Base-by-base conservation (phyloP, 2,797 vertebrate species). In the Emydoidea blandingii region DNA sequence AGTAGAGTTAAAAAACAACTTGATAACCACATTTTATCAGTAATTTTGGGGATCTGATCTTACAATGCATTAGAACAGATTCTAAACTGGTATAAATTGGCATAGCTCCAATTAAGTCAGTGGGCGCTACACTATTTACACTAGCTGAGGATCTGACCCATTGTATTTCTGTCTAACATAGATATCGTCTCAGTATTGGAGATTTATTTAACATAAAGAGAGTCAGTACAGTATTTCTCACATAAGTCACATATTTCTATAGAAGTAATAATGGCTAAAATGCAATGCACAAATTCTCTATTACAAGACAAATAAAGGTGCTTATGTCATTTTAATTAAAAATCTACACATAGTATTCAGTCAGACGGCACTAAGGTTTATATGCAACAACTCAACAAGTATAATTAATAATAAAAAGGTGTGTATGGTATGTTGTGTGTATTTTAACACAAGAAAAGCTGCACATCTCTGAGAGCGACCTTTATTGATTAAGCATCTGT, bases 351-450 rank as follows among this genome's bases (percentile, higher is more conserved):
- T 18, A 10, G 0, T 84, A 88, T 93, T 87, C 41, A 68, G 54
- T 53, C 88, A 79, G 25, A 21, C 4, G n/a, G 54, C 44, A 87
- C 5, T 78, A 94, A 89, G 65, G 21, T 79, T 76, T 88, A 89
- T 74, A 50, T 31, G 34, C 47, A 84, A 14, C 1, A 0, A 81
- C 25, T 57, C 25, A 31, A 53, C 0, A 0, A 89, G 27, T 4
- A 86, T 37, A 59, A 50, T n/a, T n/a, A 65, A n/a, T n/a, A 59
- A 47, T n/a, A 65, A 65, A 65, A 65, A 18, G 59, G 14, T 65
- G 4, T n/a, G 19, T 34, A 6, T 65, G 15, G 62, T n/a, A 34
- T n/a, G 34, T 65, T 25, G 34, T 34, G 29, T 18, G 62, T 65
- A 65, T 65, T 65, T 65, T n/a, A 65, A 65, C 62, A 65, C 62